Conservation (phyloP, 2,888 invertebrate genomes). For the Aspidiotus destructor region DNA sequence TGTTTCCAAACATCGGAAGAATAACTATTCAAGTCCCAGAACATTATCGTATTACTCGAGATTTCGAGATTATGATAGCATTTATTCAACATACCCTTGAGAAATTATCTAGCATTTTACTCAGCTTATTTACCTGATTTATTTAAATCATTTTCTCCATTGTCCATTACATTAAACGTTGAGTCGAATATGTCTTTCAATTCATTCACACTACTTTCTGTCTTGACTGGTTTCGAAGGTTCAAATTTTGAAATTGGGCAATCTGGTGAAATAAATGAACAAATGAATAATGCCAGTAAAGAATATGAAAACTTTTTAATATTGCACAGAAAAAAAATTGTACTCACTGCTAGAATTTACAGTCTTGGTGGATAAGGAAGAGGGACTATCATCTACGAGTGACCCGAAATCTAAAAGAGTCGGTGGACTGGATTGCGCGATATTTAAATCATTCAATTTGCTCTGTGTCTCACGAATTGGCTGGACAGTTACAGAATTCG, state of each 20-base stretch:
- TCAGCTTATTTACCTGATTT: background rate
- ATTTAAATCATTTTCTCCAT: constrained; percentile 6
- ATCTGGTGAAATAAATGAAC: constrained; percentile 1
- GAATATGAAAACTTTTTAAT: too few relatives aligned
- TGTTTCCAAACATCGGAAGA: too few relatives aligned
- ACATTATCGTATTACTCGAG: background rate
- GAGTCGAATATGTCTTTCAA: constrained; percentile 48
- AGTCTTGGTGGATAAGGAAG: background rate
- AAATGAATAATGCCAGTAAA: background rate
- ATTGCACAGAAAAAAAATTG: too few relatives aligned
- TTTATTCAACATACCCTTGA: background rate
- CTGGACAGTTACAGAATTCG: background rate
- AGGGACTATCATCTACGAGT: constrained; percentile 40
- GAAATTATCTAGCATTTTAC: background rate
- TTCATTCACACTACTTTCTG: constrained; percentile 44
- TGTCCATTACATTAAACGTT: constrained; percentile 36
- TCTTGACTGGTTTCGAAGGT: background rate
- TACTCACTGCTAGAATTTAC: background rate
- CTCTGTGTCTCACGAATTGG: background rate
- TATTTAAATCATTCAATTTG: background rate
- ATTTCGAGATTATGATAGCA: too few relatives aligned
- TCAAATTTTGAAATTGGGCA: background rate
- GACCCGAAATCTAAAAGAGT: constrained; percentile 46
- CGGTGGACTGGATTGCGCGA: constrained; percentile 11
- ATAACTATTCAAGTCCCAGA: too few relatives aligned